phyloP scores from a whole-genome alignment of 1,140 invertebrate species.

The Heliconius melpomene region DNA sequence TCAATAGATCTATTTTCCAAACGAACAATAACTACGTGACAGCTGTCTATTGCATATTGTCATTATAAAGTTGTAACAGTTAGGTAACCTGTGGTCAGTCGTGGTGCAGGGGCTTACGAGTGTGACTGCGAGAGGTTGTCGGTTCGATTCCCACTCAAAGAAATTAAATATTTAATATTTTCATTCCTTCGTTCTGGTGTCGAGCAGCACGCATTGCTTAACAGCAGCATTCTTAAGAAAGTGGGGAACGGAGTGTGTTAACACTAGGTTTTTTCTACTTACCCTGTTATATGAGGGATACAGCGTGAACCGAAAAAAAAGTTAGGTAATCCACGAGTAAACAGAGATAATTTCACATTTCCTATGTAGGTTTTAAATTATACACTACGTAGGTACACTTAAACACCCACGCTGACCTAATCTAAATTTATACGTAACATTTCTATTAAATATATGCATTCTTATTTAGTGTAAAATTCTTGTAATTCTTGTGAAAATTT shows the following conservation, averaged over 20 bases:
- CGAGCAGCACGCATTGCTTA: no score
- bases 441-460: neutral
- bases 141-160: no score
- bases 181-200: no score
- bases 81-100: neutral
- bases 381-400: neutral
- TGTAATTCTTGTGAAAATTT: neutral
- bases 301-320: no score
- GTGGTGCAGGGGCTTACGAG: no score
- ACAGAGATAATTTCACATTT: slow-evolving; percentile 1
- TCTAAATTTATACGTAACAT: neutral
- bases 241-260: no score
- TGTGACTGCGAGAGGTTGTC: no score
- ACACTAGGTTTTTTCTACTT: no score
- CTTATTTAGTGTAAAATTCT: no score
- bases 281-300: no score
- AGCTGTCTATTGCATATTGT: slow-evolving; percentile 3
- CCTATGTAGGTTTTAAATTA: neutral
- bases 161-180: no score
- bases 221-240: no score
- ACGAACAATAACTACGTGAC: neutral
- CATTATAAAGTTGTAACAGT: neutral
- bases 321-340: neutral
- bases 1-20: slow-evolving; percentile 13
- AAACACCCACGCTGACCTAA: neutral